phyloP scores from a whole-genome alignment of 2,113 vertebrate species.

The Montifringilla adamsi region DNA sequence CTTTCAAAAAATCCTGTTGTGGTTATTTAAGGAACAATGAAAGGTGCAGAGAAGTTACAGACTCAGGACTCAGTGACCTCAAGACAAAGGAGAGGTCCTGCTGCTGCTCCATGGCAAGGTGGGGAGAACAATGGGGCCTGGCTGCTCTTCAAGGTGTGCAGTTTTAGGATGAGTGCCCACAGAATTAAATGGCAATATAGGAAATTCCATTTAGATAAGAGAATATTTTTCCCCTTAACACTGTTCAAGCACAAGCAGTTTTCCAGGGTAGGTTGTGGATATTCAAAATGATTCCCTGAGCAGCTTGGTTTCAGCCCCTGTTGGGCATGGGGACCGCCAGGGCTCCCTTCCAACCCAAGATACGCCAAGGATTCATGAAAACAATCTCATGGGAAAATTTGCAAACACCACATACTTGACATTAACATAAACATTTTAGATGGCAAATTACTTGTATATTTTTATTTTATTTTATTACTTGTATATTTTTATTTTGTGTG shows the following conservation, averaged over 20 bases:
- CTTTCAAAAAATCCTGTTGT: neutral
- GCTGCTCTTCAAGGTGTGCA: neutral
- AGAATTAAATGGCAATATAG: neutral
- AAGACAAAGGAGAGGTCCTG: neutral
- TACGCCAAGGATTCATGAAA: neutral
- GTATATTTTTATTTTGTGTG: neutral
- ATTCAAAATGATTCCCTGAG: neutral
- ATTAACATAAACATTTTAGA: neutral
- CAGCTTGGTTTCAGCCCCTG: neutral
- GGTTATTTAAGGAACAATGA: neutral
- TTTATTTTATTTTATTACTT: neutral
- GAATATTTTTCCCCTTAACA: neutral
- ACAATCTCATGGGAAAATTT: neutral
- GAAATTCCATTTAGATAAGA: neutral
- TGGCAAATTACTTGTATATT: neutral
- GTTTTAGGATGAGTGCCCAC: neutral
- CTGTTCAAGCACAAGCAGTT: neutral
- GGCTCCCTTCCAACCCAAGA: neutral
- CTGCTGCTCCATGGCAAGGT: neutral
- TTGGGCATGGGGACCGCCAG: neutral
- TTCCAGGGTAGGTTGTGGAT: neutral
- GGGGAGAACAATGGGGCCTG: neutral
- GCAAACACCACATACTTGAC: neutral
- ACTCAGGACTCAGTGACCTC: neutral
- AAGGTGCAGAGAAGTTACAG: neutral